These are phyloP conservation scores for Dolomedes plantarius DNA, from an alignment of 2,888 invertebrate genomes.

Conservation along the genomic window DNA sequence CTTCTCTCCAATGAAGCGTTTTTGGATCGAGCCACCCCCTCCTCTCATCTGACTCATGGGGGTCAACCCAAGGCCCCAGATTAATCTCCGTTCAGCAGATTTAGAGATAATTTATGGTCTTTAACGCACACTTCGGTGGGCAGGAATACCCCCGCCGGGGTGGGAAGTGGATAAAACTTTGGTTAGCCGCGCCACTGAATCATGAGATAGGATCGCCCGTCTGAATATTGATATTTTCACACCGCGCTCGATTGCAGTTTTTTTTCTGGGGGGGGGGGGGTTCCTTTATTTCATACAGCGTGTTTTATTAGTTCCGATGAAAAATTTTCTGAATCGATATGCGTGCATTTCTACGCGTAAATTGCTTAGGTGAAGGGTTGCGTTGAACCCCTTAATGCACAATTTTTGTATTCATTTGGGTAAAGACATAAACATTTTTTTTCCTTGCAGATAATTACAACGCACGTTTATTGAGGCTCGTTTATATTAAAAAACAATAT, in stretches of 20 bases:
- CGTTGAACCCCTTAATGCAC: too few relatives aligned
- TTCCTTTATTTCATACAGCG: conserved; percentile 15
- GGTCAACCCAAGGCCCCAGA: conserved; percentile 52
- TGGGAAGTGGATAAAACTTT: conserved; percentile 46
- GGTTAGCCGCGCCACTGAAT: conserved; percentile 67
- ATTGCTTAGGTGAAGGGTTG: too few relatives aligned
- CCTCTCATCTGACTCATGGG: conserved; percentile 52
- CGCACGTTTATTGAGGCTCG: too few relatives aligned
- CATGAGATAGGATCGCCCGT: conserved; percentile 39
- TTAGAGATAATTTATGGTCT: conserved; percentile 70
- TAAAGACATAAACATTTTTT: too few relatives aligned
- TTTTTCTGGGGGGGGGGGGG: too few relatives aligned
- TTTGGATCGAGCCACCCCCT: conserved; percentile 7
- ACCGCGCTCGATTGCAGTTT: not conserved
- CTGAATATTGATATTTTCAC: conserved; percentile 46
- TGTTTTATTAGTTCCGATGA: not conserved
- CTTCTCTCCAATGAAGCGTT: conserved; percentile 9
- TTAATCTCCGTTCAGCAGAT: conserved; percentile 68
- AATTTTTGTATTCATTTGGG: too few relatives aligned
- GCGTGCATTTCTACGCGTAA: too few relatives aligned
- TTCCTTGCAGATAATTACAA: too few relatives aligned
- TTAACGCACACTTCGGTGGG: conserved; percentile 61
- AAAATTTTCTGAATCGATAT: not conserved
- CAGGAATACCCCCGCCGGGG: conserved; percentile 14
- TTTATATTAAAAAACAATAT: too few relatives aligned